A percentile compares a stretch with the other conserved stretches of the same genome.
Conservation (phyloP, 2,113 vertebrate genomes). For the Tupaia chinensis region DNA sequence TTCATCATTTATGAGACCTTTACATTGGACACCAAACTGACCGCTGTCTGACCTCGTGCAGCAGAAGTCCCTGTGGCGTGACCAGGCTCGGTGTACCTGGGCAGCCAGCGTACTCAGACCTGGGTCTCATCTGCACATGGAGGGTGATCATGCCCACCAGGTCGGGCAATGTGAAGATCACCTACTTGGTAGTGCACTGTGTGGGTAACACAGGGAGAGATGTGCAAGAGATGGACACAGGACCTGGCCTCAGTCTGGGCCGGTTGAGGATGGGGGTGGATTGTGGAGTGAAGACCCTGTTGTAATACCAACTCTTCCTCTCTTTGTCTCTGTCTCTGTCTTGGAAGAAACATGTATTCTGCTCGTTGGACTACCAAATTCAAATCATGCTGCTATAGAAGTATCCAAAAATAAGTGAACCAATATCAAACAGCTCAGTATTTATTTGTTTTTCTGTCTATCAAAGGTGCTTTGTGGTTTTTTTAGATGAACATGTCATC, state of each 20-base stretch:
- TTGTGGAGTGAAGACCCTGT: no score
- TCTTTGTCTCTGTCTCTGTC: no score
- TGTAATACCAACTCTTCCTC: no score
- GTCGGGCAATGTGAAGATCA: no score
- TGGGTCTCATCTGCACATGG: neutral
- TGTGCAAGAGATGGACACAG: neutral
- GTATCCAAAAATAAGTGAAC: slow-evolving; percentile 52
- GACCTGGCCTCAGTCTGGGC: no score
- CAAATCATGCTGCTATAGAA: slow-evolving; percentile 32
- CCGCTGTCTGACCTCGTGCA: neutral
- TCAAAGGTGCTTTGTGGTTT: slow-evolving; percentile 58
- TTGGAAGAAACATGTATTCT: neutral
- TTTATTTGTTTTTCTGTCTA: slow-evolving; percentile 63
- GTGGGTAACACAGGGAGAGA: neutral
- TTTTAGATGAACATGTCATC: slow-evolving; percentile 57
- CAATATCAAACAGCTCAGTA: slow-evolving; percentile 7
- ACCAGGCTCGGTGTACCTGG: neutral
- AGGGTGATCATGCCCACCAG: neutral
- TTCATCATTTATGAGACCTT: neutral
- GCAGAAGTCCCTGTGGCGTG: neutral
- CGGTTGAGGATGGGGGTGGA: no score
- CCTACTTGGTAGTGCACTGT: neutral
- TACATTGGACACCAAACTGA: slow-evolving; percentile 23
- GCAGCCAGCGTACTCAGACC: neutral
- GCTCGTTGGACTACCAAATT: neutral